Conservation (phyloP, 2,113 vertebrate genomes). For the Benitochromis conjunctus region DNA sequence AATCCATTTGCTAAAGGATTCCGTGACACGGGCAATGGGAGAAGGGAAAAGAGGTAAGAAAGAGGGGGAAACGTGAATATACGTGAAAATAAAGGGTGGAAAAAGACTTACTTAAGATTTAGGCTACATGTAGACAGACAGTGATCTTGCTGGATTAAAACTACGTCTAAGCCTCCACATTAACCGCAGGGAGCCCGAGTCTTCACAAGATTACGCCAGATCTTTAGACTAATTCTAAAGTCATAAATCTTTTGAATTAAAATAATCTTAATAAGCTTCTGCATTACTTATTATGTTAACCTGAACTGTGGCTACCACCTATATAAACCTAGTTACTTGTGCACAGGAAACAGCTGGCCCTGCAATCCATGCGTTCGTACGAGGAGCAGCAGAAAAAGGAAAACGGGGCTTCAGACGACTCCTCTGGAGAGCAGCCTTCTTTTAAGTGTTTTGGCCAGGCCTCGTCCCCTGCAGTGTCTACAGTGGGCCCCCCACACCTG, state of each 20-base stretch:
- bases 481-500: constrained; percentile 86
- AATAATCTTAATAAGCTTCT: not conserved
- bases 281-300: not conserved
- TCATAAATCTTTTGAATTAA: not conserved
- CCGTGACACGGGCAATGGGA: constrained; percentile 96
- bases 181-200: constrained; percentile 17
- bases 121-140: not conserved
- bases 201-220: not conserved
- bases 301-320: not conserved
- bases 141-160: constrained; percentile 24
- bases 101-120: not conserved
- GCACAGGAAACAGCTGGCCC: constrained; percentile 91
- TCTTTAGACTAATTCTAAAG: not conserved
- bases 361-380: constrained; percentile 93
- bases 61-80: not conserved
- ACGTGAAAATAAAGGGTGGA: not conserved
- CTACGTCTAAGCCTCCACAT: not conserved
- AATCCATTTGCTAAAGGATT: constrained; percentile 99
- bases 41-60: constrained; percentile 93
- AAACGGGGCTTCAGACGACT: constrained; percentile 90
- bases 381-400: constrained; percentile 96
- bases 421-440: constrained; percentile 89
- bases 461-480: constrained; percentile 84
- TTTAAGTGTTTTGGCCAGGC: constrained; percentile 91
- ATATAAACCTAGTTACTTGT: constrained; percentile 23